These are phyloP conservation scores for Carcina quercana DNA, from an alignment of 2,888 invertebrate species.

Conservation along the genomic window DNA sequence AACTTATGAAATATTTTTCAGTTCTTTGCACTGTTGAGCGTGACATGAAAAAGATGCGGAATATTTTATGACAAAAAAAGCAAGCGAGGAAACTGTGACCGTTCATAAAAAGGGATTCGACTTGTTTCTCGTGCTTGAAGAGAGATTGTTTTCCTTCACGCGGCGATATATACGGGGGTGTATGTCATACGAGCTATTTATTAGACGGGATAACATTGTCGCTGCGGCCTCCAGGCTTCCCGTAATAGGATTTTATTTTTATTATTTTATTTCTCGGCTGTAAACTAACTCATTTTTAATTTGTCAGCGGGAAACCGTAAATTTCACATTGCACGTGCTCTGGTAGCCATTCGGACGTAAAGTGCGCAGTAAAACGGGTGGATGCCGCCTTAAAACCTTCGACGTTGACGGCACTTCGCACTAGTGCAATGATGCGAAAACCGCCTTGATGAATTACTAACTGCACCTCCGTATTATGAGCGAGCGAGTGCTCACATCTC, in stretches of 20 bases:
- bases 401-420: constrained; percentile 24
- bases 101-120: constrained; percentile 58
- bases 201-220: constrained; percentile 67
- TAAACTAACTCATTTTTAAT: constrained; percentile 70
- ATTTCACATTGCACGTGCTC: constrained; percentile 48
- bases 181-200: constrained; percentile 64
- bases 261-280: constrained; percentile 59
- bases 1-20: constrained; percentile 31
- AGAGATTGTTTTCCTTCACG: constrained; percentile 59
- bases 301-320: constrained; percentile 59
- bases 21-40: constrained; percentile 31
- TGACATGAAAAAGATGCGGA: constrained; percentile 34
- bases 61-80: constrained; percentile 44
- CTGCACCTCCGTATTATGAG: constrained; percentile 21
- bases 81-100: constrained; percentile 36
- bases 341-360: constrained; percentile 38
- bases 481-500: background rate
- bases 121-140: constrained; percentile 50
- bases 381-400: constrained; percentile 37
- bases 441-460: constrained; percentile 33
- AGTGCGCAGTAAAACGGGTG: constrained; percentile 48
- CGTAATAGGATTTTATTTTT: constrained; percentile 61
- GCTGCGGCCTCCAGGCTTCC: constrained; percentile 37
- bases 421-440: constrained; percentile 27
- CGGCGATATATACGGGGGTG: constrained; percentile 41